Conservation (phyloP, 2,888 invertebrate species). For the Apodemia zela region DNA sequence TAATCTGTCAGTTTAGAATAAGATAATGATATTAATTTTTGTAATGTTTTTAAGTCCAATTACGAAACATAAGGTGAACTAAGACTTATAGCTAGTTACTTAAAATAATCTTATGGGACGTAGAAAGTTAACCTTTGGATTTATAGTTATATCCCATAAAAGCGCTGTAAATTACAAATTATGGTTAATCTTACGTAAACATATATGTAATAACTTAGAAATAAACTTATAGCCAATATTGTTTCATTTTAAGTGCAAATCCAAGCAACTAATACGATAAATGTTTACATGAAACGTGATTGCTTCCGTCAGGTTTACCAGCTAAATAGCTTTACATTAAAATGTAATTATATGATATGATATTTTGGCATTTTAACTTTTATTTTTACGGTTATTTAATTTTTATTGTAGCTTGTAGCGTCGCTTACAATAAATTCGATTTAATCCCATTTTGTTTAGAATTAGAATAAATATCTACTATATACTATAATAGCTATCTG, state of each 20-base stretch:
- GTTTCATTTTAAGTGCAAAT: not conserved
- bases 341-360: too few species aligned
- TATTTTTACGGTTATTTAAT: too few species aligned
- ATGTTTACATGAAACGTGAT: slow-evolving; percentile 1
- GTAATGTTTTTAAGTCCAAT: not conserved
- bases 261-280: not conserved
- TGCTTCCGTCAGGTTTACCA: slow-evolving; percentile 3
- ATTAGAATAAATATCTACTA: too few species aligned
- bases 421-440: too few species aligned
- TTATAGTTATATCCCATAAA: slow-evolving; percentile 28
- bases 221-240: not conserved
- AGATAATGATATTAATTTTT: not conserved
- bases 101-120: slow-evolving; percentile 32
- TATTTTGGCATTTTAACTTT: too few species aligned
- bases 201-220: slow-evolving; percentile 8
- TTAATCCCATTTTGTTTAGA: too few species aligned
- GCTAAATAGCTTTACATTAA: too few species aligned
- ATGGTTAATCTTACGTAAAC: not conserved
- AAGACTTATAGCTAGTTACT: slow-evolving; percentile 18
- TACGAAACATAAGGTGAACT: not conserved
- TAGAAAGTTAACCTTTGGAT: slow-evolving; percentile 42
- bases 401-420: too few species aligned
- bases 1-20: not conserved
- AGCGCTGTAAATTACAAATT: slow-evolving; percentile 17
- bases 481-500: too few species aligned